Evolutionary conservation across 2,888 invertebrate species (phyloP), one percentile per base, ranked within the genome.

Genomic region (Polymixis lichenea): DNA sequence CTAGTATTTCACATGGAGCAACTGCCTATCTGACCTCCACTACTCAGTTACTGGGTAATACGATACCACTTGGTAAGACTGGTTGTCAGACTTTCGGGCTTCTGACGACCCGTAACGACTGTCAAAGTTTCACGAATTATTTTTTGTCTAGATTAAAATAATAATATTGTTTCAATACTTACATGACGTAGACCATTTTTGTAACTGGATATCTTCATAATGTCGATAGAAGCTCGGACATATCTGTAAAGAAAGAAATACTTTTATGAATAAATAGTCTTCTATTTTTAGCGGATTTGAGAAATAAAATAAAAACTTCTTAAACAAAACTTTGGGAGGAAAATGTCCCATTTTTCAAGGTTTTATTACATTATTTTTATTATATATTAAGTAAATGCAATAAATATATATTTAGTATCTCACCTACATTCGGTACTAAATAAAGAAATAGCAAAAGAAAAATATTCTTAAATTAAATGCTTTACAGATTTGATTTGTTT

Each of bases 101-200:
- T 43, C 43, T 9, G 43, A 43, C 38, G 9, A 38, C 38, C 43
- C 43, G 11, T 46, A 46, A 46, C 11, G 43, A 46, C 43, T 46
- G 43, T 46, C 43, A 46, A 46, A 46, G 43, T 1, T 58, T 8
- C 28, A 28, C 1, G n/a, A 46, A 13, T 38, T 6, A 11, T 6
- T 28, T 28, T 66, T 25, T 22, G 17, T 13, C 0, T 6, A 3
- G 5, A 66, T 56, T n/a, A 19, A 15, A 51, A 19, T 15, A 71
- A 28, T 70, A 53, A 51, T 78, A 81, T 62, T 77, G 25, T 38
- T 38, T 28, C 1, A 72, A 60, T 55, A 82, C 83, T 79, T 69
- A 79, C 78, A 22, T 22, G 13, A 9, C 0, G 8, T 49, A 13
- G 17, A 17, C 25, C 5, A 55, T 82, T 60, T 60, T 11, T 49